phyloP scores from a whole-genome alignment of 2,113 vertebrate genomes.

The Syrrhaptes paradoxus region DNA sequence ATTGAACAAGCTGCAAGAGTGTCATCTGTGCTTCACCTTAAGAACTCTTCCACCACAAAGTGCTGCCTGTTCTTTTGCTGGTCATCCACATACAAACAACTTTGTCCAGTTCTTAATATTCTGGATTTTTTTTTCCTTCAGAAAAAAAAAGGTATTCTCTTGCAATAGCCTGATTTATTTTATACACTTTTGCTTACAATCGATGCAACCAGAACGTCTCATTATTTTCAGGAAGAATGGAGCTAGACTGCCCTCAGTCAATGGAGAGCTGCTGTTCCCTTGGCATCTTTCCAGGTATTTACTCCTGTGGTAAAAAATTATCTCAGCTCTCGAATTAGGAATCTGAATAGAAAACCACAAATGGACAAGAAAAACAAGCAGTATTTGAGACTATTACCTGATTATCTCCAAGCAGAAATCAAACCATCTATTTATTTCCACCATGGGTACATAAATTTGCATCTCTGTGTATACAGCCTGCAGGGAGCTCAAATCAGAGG shows the following conservation, averaged over 20 bases:
- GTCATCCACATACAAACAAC: neutral
- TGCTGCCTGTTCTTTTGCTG: too few relatives aligned
- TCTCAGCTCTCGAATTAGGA: neutral
- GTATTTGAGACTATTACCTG: neutral
- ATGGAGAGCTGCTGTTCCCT: neutral
- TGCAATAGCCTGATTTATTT: neutral
- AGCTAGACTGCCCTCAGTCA: neutral
- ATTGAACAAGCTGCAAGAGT: neutral
- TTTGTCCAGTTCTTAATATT: neutral
- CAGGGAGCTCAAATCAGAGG: neutral
- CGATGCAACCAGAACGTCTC: neutral
- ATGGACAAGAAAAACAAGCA: neutral
- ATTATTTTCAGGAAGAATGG: neutral
- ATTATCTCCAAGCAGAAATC: neutral
- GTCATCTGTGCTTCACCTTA: neutral
- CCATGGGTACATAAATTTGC: rapidly evolving
- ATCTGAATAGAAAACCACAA: neutral
- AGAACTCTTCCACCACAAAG: neutral
- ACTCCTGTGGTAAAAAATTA: neutral
- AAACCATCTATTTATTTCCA: neutral
- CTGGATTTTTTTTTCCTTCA: neutral
- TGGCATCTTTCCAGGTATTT: neutral
- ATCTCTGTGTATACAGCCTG: neutral
- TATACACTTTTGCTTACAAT: neutral
- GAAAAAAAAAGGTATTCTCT: neutral